phyloP scores from a whole-genome alignment of 2,113 vertebrate genomes.

The Phyllostomus discolor region DNA sequence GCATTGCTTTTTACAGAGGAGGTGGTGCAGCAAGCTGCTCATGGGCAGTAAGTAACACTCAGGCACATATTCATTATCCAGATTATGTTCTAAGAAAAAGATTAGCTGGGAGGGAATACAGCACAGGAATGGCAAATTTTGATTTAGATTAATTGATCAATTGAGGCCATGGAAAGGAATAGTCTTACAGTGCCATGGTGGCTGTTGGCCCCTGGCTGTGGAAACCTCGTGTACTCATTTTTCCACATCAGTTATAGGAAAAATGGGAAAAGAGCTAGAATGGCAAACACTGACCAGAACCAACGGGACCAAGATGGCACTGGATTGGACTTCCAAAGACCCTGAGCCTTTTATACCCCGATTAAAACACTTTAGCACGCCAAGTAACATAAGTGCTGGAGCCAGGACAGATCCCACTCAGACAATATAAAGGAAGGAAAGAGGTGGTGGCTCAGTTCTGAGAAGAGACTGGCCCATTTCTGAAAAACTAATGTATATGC shows the following conservation, averaged over 20 bases:
- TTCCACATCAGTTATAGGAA: not conserved
- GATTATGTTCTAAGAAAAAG: not conserved
- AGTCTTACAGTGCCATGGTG: not conserved
- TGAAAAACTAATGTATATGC: not conserved
- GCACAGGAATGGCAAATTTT: not conserved
- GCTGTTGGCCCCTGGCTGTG: not conserved
- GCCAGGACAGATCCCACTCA: not conserved
- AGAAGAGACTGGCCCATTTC: not conserved
- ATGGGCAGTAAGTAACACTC: not conserved
- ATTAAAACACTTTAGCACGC: not conserved
- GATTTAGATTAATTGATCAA: not conserved
- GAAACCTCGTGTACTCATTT: not conserved
- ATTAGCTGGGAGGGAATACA: not conserved
- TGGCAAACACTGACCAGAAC: too few relatives aligned
- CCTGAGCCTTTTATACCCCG: not conserved
- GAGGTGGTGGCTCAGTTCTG: not conserved
- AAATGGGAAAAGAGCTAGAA: not conserved
- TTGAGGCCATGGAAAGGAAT: rapidly evolving
- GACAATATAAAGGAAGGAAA: not conserved
- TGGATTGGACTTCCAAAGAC: not conserved
- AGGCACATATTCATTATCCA: not conserved
- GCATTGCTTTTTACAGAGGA: not conserved
- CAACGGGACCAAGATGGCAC: not conserved
- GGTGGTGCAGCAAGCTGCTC: not conserved
- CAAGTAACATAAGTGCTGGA: too few relatives aligned